phyloP scores from a whole-genome alignment of 2,113 vertebrate species.

The Eurystomus gularis region DNA sequence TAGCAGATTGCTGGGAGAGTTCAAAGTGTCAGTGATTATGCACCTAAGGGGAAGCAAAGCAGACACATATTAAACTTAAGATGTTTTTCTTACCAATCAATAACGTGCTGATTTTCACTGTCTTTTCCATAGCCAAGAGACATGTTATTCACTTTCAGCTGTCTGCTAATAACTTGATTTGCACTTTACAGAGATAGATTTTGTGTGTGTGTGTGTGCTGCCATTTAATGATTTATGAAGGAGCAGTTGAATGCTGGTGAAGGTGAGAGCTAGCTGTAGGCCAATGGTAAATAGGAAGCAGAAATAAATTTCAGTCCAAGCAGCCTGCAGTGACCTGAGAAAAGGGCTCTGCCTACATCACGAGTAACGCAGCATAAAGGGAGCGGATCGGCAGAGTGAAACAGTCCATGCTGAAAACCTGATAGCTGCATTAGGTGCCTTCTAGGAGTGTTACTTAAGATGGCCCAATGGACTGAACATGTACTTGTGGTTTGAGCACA shows the following conservation, averaged over 20 bases:
- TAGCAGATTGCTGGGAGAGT: not conserved
- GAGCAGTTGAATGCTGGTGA: not conserved
- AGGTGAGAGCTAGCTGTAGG: not conserved
- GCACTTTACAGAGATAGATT: not conserved
- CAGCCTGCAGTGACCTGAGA: not conserved
- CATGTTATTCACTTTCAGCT: not conserved
- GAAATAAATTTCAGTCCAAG: not conserved
- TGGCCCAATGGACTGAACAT: not conserved
- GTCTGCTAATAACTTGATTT: not conserved
- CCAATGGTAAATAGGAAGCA: not conserved
- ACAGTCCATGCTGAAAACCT: not conserved
- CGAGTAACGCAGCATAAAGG: not conserved
- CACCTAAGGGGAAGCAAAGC: not conserved
- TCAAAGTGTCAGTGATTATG: not conserved
- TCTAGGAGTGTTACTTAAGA: not conserved
- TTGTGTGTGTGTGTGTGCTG: not conserved
- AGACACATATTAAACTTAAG: not conserved
- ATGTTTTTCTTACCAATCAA: not conserved
- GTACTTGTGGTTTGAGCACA: not conserved
- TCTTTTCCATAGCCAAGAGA: not conserved
- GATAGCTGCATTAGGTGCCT: not conserved
- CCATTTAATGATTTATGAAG: not conserved
- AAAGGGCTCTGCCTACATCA: not conserved
- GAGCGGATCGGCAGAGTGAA: not conserved
- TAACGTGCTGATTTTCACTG: not conserved